Base-by-base conservation (phyloP, 64 coral and sea anemone genomes). In the Exaiptasia diaphana region DNA sequence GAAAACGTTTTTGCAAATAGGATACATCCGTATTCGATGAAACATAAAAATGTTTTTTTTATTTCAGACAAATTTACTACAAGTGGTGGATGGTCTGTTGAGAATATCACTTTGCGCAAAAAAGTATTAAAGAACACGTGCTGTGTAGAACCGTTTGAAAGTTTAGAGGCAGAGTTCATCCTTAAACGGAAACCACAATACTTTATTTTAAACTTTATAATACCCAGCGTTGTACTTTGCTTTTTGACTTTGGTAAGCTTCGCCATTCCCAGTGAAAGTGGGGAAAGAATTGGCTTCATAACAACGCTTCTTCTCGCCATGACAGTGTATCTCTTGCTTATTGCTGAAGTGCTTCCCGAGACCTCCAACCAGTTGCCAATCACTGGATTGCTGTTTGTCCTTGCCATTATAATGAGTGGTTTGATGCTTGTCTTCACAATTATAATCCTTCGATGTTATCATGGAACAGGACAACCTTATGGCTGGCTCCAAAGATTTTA, bases 231-330 rank as follows among this genome's bases (percentile, higher is more conserved):
- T 1, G 22, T 87, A 44, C 57, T 87, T 13, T 67, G 74, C 35
- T 6, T 69, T 13, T 56, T 87, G 0, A 22, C 59, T 7, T 60
- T 87, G 11, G 39, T 58, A 43, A 78, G 73, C 49, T 87, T 87
- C 27, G 8, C 78, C 0, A 87, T 87, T 21, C 84, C 84, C 3
- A 63, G 49, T 38, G 72, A 87, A 48, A 87, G 84, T 57, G 84
- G 84, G 18, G 84, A 87, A 30, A 78, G 84, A 28, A 78, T 87
- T 44, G 84, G 84, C 10, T 87, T 87, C 28, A 62, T 87, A 38
- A 87, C 84, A 1, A 87, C 84, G 8, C 65, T 87, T 28, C 25
- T 87, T 5, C 59, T 87, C 5, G 84, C 84, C 4, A 87, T 87
- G 84, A 64, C 74, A 5, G 84, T 87, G 7, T 78, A 77, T 23